Evolutionary conservation across 2,888 invertebrate species (phyloP).

Genomic region (Drosophila ustulata): DNA sequence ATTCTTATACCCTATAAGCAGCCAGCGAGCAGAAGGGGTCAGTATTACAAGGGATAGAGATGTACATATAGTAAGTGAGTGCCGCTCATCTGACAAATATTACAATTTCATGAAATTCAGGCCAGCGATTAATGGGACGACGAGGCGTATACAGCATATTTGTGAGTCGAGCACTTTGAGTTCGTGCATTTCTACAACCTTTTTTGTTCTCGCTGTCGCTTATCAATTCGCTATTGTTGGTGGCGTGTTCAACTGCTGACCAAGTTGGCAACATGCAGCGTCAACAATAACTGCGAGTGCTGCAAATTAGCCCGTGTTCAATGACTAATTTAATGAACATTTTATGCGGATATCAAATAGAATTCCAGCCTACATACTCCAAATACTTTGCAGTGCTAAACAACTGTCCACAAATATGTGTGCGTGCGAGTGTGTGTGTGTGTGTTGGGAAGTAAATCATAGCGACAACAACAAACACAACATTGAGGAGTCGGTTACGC

Average conservation of each 20-base stretch:
- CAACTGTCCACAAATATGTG: slow-evolving; percentile 25
- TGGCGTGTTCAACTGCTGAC: slow-evolving; percentile 1
- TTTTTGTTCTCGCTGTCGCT: not conserved
- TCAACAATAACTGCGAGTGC: slow-evolving; percentile 45
- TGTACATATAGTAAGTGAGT: not conserved
- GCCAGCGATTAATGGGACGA: not conserved
- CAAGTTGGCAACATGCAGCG: slow-evolving; percentile 41
- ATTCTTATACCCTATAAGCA: slow-evolving; percentile 24
- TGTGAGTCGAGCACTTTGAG: not conserved
- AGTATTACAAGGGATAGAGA: not conserved
- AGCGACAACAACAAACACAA: slow-evolving; percentile 38
- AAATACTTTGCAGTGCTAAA: slow-evolving; percentile 31
- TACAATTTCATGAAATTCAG: not conserved
- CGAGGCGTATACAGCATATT: not conserved
- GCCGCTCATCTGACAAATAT: not conserved
- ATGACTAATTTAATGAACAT: slow-evolving; percentile 75
- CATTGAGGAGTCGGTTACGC: slow-evolving; percentile 48
- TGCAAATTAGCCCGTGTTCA: slow-evolving; percentile 67
- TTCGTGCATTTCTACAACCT: not conserved
- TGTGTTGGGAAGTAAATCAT: slow-evolving; percentile 57
- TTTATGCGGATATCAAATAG: slow-evolving; percentile 48
- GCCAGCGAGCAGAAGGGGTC: not conserved
- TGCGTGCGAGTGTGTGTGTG: slow-evolving; percentile 5
- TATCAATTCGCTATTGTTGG: slow-evolving; percentile 1
- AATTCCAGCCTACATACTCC: slow-evolving; percentile 29